Base-by-base conservation (phyloP, 1,140 invertebrate species). In the Hypothenemus hampei region DNA sequence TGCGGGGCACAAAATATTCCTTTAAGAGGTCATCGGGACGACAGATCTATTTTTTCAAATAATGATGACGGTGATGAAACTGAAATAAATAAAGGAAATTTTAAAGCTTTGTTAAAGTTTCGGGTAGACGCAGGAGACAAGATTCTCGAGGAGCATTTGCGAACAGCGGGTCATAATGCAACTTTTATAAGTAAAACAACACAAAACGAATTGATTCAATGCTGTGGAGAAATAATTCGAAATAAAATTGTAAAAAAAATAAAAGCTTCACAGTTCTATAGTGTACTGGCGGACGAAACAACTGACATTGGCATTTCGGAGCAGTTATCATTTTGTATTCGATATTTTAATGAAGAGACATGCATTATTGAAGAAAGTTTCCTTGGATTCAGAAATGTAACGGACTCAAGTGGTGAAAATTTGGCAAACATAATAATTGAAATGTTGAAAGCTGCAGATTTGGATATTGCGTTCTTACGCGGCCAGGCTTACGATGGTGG, bases 121-220 rank as follows among this genome's bases (percentile, higher is more conserved):
- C 1, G 40, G 1, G 16, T 43, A 2, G 40, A 43, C 16, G 11
- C 19, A 11, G 40, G 8, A 22, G 19, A 43, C 21, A 11, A 20
- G 21, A 6, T 11, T n/a, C 40, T 43, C 11, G 16, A 43, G 22
- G 10, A 43, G 6, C 3, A 43, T 22, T 22, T 43, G 11, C 18
- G 22, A 22, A 43, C 8, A 20, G 16, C 40, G 18, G 15, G 10
- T 11, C 10, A 15, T 8, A 43, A 43, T 22, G 40, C 40, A 11
- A 43, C 40, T 43, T 43, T 20, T 22, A 43, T 43, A 10, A 43
- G 40, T 23, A 43, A 43, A 43, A 43, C 40, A 43, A 21, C 40
- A 8, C 3, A 10, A 11, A 43, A 43, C 21, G 3, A 20, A 10
- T 15, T 43, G 5, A 43, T 43, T 43, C 7, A 19, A 21, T 43